phyloP scores from a whole-genome alignment of 2,888 invertebrate species.

The Ashinkailepas kermadecensis region DNA sequence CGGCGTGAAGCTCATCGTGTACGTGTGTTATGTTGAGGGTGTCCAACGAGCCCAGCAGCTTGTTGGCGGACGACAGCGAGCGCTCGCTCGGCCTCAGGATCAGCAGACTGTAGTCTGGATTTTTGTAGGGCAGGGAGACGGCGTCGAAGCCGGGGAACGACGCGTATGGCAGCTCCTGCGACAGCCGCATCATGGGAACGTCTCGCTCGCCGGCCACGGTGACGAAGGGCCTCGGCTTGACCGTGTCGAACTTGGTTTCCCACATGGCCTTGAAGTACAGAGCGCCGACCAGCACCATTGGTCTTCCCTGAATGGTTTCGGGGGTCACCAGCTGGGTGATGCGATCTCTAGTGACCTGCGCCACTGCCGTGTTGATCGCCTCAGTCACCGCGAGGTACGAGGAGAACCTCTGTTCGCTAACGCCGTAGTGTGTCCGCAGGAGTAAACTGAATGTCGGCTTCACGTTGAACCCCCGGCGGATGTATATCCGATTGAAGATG shows the following conservation, averaged over 20 bases:
- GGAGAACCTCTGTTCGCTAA: not conserved
- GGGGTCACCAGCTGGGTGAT: not conserved
- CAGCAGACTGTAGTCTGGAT: not conserved
- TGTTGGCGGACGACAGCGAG: not conserved
- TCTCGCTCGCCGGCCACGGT: not conserved
- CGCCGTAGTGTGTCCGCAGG: not conserved
- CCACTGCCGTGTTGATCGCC: not conserved
- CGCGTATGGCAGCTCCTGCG: not conserved
- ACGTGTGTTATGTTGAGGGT: not conserved
- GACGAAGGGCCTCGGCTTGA: not conserved
- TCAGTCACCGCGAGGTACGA: not conserved
- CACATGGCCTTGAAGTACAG: not conserved
- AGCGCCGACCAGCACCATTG: not conserved
- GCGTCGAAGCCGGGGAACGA: not conserved
- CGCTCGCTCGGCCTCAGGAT: not conserved
- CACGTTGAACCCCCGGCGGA: not conserved
- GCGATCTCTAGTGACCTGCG: not conserved
- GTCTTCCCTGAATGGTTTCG: not conserved
- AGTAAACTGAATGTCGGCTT: not conserved
- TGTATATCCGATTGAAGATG: not conserved
- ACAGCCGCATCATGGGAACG: not conserved
- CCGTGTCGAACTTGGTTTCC: not conserved
- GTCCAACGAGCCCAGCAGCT: not conserved
- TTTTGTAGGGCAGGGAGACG: not conserved
- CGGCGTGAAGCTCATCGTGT: not conserved